phyloP scores from a whole-genome alignment of 2,888 invertebrate genomes.

The Trilocha varians region DNA sequence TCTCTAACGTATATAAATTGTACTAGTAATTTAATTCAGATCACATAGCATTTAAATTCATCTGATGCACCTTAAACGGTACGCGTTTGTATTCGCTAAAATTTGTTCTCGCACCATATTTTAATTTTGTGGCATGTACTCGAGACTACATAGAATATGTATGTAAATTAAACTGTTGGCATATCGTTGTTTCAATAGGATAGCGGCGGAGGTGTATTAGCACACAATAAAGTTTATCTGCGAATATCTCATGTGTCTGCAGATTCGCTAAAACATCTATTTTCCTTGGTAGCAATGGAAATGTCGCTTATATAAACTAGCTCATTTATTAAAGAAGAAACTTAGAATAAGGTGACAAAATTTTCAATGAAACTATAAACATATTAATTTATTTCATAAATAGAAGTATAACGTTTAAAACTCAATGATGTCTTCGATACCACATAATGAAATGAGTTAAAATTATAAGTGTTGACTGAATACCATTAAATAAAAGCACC shows the following conservation, averaged over 20 bases:
- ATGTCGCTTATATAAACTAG: conserved; percentile 57
- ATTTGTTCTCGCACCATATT: conserved; percentile 30
- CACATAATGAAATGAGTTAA: too few relatives aligned
- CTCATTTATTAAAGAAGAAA: conserved; percentile 35
- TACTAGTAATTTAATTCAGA: conserved; percentile 68
- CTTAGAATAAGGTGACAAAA: conserved; percentile 49
- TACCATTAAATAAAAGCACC: conserved; percentile 1
- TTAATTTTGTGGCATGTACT: conserved; percentile 14
- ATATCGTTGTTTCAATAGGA: conserved; percentile 24
- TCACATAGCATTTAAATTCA: conserved; percentile 62
- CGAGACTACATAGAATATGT: conserved; percentile 1
- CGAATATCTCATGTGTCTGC: conserved; percentile 44
- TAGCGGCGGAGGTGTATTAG: conserved; percentile 45
- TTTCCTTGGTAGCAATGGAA: conserved; percentile 59
- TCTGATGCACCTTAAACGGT: conserved; percentile 45
- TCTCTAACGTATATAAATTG: conserved; percentile 37
- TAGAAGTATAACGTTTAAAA: too few relatives aligned
- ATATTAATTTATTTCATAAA: too few relatives aligned
- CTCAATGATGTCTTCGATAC: too few relatives aligned
- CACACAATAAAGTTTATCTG: conserved; percentile 61
- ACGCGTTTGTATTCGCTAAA: conserved; percentile 32
- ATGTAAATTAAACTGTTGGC: conserved; percentile 6
- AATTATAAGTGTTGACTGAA: not conserved
- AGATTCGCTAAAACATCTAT: conserved; percentile 61
- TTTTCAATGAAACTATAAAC: too few relatives aligned